These are phyloP conservation scores for Elysia crispata DNA, from an alignment of 2,888 invertebrate species.

Conservation along the genomic window DNA sequence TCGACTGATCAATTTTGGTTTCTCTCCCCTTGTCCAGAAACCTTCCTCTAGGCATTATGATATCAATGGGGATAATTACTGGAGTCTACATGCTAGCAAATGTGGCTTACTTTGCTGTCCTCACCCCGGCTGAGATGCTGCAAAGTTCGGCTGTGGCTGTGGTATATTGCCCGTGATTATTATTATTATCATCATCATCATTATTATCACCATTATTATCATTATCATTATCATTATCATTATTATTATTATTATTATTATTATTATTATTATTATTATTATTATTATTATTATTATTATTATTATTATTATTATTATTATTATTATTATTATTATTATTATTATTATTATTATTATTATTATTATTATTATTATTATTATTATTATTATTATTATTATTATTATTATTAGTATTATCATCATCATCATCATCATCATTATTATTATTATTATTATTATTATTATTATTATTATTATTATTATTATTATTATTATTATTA, in stretches of 20 bases:
- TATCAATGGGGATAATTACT: slow-evolving; percentile 69
- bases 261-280: not conserved
- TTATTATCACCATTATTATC: slow-evolving; percentile 14
- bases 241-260: not conserved
- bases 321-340: no score
- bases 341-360: no score
- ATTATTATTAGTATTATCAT: not conserved
- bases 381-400: no score
- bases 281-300: not conserved
- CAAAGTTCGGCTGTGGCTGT: slow-evolving; percentile 78
- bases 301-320: no score
- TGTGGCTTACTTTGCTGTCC: slow-evolving; percentile 71
- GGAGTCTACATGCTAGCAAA: slow-evolving; percentile 69
- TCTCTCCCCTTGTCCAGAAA: slow-evolving; percentile 65
- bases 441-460: no score
- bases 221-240: slow-evolving; percentile 32
- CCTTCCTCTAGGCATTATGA: slow-evolving; percentile 69
- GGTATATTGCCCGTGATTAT: slow-evolving; percentile 79
- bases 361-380: no score
- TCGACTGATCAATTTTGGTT: no score
- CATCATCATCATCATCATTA: slow-evolving; percentile 3
- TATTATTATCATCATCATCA: slow-evolving; percentile 24
- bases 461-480: no score
- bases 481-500: no score
- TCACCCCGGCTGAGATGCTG: slow-evolving; percentile 69